Evolutionary conservation across 2,113 vertebrate species (phyloP), one percentile per base, ranked within the genome.

Genomic region (Uria lomvia): DNA sequence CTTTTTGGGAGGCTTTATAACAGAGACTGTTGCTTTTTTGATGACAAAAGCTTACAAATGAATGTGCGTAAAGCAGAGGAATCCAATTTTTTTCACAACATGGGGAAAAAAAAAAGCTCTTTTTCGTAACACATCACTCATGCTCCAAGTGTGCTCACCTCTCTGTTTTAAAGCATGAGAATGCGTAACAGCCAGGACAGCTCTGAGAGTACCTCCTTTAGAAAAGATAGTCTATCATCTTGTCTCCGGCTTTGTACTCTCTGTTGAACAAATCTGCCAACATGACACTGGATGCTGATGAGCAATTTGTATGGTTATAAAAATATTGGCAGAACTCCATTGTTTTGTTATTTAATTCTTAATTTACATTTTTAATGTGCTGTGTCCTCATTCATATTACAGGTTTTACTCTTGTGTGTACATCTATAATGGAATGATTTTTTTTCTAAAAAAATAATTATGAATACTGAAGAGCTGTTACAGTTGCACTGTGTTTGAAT

Each of bases 281-380:
- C 50, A 71, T 84, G 96, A 93, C 96, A 93, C 67, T 92, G 90
- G 92, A 88, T 97, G 95, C 95, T 95, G 95, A 97, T 96, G 88
- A 97, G 87, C 94, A 93, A 93, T 97, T 97, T 97, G 91, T 97
- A 96, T 73, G 88, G 94, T 66, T 92, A 87, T 90, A 92, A 97
- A 97, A 97, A 50, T 92, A 92, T 87, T 96, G 96, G 95, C 97
- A 94, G 75, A 83, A 96, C 70, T 98, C 97, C 96, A 97, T 96
- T 98, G 96, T 98, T 98, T 98, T 97, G 94, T 89, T 97, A 82
- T 97, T 98, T 98, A 96, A 91, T 97, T 97, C 96, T 98, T 97
- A 98, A 98, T 98, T 97, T 98, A 96, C 98, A 97, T 98, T 97
- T 97, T 98, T 96, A 98, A 97, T 96, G 95, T 97, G 82, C 94